Conservation (phyloP, 2,113 vertebrate species). For the Aplodontia rufa region DNA sequence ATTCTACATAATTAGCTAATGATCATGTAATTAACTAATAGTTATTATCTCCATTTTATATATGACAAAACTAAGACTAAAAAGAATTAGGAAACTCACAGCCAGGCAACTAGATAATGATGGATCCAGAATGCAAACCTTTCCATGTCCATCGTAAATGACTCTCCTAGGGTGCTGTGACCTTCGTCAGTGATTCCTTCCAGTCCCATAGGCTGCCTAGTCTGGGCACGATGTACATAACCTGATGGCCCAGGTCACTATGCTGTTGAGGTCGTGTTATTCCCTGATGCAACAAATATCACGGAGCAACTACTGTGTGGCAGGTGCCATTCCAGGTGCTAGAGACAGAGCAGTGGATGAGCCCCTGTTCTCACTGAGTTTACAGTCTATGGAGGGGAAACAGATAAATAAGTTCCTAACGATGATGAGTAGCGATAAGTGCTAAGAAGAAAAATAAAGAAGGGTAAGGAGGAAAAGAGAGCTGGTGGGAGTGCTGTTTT, state of each 20-base stretch:
- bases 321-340: not conserved
- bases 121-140: not conserved
- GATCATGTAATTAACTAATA: slow-evolving; percentile 30
- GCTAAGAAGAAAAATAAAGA: not conserved
- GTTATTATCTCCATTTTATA: slow-evolving; percentile 17
- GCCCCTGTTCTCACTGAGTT: not conserved
- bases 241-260: not conserved
- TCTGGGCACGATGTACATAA: not conserved
- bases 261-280: not conserved
- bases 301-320: not conserved
- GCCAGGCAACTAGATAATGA: not conserved
- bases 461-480: not conserved
- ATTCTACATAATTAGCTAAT: not conserved
- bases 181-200: not conserved
- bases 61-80: slow-evolving; percentile 9
- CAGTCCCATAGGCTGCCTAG: not conserved
- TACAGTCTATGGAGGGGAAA: not conserved
- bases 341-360: not conserved
- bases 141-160: not conserved
- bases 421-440: not conserved
- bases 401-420: not conserved
- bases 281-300: not conserved
- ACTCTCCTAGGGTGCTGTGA: not conserved
- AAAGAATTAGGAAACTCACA: not conserved
- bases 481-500: not conserved